Evolutionary conservation across 2,888 invertebrate genomes (phyloP).

Genomic region (Xestobium rufovillosum): DNA sequence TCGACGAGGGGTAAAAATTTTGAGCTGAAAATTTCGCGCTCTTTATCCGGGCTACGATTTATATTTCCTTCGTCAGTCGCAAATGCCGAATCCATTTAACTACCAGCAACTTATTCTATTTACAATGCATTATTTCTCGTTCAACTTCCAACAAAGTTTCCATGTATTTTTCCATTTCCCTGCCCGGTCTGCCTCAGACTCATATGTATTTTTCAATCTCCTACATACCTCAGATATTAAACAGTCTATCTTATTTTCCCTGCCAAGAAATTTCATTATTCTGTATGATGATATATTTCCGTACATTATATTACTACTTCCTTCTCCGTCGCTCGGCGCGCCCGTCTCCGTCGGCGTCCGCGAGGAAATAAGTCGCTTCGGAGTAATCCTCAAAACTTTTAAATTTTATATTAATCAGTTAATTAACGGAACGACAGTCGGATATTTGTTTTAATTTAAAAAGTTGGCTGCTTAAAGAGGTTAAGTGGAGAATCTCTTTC

Average conservation of each 20-base stretch:
- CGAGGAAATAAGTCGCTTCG: too few relatives aligned
- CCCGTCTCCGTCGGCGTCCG: constrained; percentile 1
- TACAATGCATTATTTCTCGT: constrained; percentile 34
- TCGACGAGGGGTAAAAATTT: too few relatives aligned
- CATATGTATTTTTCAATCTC: constrained; percentile 40
- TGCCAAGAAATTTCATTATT: constrained; percentile 42
- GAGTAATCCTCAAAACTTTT: too few relatives aligned
- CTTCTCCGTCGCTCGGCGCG: constrained; percentile 20
- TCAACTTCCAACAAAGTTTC: constrained; percentile 27
- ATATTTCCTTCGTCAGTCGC: too few relatives aligned
- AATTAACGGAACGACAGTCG: too few relatives aligned
- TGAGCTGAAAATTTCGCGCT: too few relatives aligned
- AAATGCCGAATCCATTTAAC: constrained; percentile 29
- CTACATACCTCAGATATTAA: constrained; percentile 40
- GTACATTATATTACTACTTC: too few relatives aligned
- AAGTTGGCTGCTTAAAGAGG: too few relatives aligned
- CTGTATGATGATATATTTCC: constrained; percentile 41
- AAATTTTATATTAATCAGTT: too few relatives aligned
- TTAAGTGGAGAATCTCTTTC: too few relatives aligned
- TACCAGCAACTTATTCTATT: constrained; percentile 33
- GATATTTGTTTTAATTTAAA: too few relatives aligned
- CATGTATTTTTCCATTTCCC: constrained; percentile 34
- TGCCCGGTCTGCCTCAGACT: constrained; percentile 24
- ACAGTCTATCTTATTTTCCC: constrained; percentile 41
- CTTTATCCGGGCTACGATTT: too few relatives aligned